These are phyloP conservation scores for Lycophotia porphyrea DNA, from an alignment of 2,888 invertebrate species.

Conservation along the genomic window DNA sequence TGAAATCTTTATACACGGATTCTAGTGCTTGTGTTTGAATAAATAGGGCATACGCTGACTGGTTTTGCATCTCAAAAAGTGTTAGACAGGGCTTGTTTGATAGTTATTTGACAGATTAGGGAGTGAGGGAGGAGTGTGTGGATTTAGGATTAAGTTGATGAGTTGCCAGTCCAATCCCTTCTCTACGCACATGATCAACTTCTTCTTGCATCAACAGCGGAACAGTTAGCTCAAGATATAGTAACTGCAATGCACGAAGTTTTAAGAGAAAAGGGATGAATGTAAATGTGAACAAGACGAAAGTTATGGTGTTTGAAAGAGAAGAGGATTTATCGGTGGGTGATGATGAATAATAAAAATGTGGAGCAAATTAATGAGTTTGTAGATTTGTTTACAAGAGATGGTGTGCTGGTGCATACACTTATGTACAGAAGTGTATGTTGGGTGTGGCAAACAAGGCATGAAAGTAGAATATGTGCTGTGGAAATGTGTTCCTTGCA, in stretches of 20 bases:
- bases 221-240: background rate
- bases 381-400: background rate
- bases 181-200: background rate
- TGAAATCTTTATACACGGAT: background rate
- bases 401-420: no score
- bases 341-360: background rate
- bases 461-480: no score
- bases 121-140: background rate
- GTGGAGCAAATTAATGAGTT: background rate
- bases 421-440: no score
- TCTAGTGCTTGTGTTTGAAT: background rate
- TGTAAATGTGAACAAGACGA: no score
- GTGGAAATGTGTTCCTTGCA: background rate
- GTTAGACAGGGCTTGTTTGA: background rate
- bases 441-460: no score
- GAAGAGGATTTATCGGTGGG: no score
- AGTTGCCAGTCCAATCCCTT: background rate
- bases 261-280: no score
- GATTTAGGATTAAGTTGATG: background rate
- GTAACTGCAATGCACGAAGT: no score
- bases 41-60: background rate
- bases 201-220: background rate
- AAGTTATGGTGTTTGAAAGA: no score
- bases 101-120: background rate
- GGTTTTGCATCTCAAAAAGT: background rate